Evolutionary conservation across 37 sponge, comb jelly and placozoan species (phyloP).

Genomic region (Aphrocallistes beatrix): DNA sequence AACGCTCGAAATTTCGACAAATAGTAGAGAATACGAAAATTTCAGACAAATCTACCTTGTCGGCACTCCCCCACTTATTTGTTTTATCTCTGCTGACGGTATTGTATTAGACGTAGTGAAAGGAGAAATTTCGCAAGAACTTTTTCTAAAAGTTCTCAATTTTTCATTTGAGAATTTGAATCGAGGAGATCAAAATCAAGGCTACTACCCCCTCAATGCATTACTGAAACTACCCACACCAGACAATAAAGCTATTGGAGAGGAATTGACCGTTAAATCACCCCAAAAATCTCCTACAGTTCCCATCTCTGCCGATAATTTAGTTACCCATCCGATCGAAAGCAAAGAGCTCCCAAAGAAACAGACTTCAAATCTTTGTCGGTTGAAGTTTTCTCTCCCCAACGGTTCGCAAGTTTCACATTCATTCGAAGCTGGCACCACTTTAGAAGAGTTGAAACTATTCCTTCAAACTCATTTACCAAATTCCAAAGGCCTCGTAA

Average conservation of each 20-base stretch:
- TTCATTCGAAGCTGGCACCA: neutral
- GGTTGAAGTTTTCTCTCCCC: neutral
- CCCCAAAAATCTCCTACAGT: no score
- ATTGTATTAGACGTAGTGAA: neutral
- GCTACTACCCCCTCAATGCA: constrained; percentile 3
- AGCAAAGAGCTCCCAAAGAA: no score
- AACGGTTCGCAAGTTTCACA: neutral
- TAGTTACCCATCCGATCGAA: no score
- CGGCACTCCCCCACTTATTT: neutral
- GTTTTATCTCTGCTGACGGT: neutral
- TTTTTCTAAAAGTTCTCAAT: neutral
- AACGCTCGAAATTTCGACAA: neutral
- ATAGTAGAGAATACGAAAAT: neutral
- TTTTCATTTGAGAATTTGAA: neutral
- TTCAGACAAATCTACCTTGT: neutral
- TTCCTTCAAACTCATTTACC: neutral
- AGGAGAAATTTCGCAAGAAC: constrained; percentile 14
- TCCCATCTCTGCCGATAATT: no score
- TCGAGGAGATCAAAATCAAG: neutral
- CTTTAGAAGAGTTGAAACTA: neutral
- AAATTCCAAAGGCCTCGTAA: neutral
- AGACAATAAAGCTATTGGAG: no score
- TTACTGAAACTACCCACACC: neutral
- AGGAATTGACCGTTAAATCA: no score
- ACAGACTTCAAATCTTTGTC: constrained; percentile 6